Percentiles rank a stretch among this genome's conserved stretches.
Conservation (phyloP, 2,113 vertebrate species). For the Amphilophus citrinellus region DNA sequence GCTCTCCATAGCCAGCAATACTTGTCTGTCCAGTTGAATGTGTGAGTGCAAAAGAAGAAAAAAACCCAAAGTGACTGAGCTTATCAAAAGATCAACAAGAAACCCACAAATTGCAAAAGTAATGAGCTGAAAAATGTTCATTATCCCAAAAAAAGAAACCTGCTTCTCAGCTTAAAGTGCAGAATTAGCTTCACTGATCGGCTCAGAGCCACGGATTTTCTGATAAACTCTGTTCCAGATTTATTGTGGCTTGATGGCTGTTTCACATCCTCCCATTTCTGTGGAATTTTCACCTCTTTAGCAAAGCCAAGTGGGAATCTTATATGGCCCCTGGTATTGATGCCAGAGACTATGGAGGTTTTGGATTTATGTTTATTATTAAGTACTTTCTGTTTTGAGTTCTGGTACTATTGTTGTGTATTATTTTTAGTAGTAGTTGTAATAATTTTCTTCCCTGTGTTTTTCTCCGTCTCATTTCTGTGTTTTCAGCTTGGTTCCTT, state of each 20-base stretch:
- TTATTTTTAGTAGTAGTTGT: not conserved
- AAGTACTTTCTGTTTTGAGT: not conserved
- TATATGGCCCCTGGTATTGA: not conserved
- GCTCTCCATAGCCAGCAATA: not conserved
- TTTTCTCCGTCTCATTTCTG: not conserved
- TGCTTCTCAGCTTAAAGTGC: not conserved
- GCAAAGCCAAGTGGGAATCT: not conserved
- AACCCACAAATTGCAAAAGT: not conserved
- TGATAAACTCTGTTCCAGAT: not conserved
- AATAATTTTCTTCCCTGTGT: not conserved
- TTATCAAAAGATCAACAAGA: slow-evolving; percentile 6
- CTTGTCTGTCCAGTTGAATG: not conserved
- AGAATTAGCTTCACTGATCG: not conserved
- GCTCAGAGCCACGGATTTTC: slow-evolving; percentile 4
- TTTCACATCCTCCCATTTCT: not conserved
- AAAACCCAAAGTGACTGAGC: not conserved
- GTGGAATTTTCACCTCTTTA: not conserved
- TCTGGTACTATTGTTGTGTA: not conserved
- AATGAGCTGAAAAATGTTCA: slow-evolving; percentile 9
- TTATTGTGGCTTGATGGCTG: not conserved
- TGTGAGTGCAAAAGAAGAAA: not conserved
- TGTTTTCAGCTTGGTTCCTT: not conserved
- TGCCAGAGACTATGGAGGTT: not conserved
- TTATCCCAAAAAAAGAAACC: not conserved
- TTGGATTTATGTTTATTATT: not conserved